phyloP scores from a whole-genome alignment of 1,140 invertebrate genomes.

The Drosophila willistoni region DNA sequence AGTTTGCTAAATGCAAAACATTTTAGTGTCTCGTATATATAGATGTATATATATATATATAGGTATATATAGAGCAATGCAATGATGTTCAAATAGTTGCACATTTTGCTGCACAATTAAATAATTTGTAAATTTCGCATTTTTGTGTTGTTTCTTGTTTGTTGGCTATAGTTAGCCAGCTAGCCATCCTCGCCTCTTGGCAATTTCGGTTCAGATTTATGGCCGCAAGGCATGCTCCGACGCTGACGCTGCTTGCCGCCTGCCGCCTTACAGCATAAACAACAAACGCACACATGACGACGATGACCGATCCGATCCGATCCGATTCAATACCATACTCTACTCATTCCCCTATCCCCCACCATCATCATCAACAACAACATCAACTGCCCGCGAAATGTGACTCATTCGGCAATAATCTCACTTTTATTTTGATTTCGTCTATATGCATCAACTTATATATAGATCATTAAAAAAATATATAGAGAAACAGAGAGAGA shows the following conservation, averaged over 20 bases:
- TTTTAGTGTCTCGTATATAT: neutral
- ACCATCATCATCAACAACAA: neutral
- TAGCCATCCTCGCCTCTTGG: slow-evolving; percentile 30
- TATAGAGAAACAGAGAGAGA: slow-evolving; percentile 1
- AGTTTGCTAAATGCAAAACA: neutral
- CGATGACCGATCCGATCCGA: slow-evolving; percentile 50
- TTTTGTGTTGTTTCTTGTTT: neutral
- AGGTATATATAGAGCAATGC: slow-evolving; percentile 3
- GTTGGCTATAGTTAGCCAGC: slow-evolving; percentile 12
- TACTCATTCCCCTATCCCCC: too few relatives aligned
- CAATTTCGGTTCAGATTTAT: slow-evolving; percentile 60
- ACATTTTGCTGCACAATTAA: slow-evolving; percentile 69
- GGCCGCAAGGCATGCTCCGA: slow-evolving; percentile 55
- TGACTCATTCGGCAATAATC: slow-evolving; percentile 79
- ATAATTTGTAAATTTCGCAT: slow-evolving; percentile 56
- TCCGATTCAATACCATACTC: slow-evolving; percentile 3
- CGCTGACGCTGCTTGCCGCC: slow-evolving; percentile 35
- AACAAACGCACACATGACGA: slow-evolving; percentile 57
- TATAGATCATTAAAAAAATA: slow-evolving; percentile 16
- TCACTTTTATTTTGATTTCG: slow-evolving; percentile 80
- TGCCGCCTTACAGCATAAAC: slow-evolving; percentile 46
- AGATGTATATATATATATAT: too few relatives aligned
- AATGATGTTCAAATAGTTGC: slow-evolving; percentile 44
- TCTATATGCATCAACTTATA: slow-evolving; percentile 51
- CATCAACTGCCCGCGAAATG: slow-evolving; percentile 15